phyloP scores from a whole-genome alignment of 2,113 vertebrate species.

The sheep (Ovis aries) region ARS-UI_Ramb_v3.0 NC_056066.1:8986501-8987000 shows the following conservation, averaged over 20 bases:
- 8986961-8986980: not conserved
- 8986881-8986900: not conserved
- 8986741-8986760: not conserved
- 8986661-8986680: constrained; percentile 54
- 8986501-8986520: constrained; percentile 48
- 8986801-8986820: not conserved
- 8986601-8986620: not conserved
- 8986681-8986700: constrained; percentile 34
- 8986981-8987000: not conserved
- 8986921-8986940: not conserved
- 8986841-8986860: accelerated
- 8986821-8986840: not conserved
- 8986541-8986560: constrained; percentile 43
- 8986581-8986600: not conserved
- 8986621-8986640: constrained; percentile 19
- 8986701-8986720: not conserved
- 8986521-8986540: constrained; percentile 8
- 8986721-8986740: not conserved
- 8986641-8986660: constrained; percentile 24
- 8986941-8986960: not conserved
- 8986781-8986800: not conserved
- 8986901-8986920: not conserved
- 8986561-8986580: not conserved
- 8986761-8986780: not conserved
- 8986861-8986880: not conserved